Conservation (phyloP, 2,113 vertebrate species). For the Macrotis lagotis region DNA sequence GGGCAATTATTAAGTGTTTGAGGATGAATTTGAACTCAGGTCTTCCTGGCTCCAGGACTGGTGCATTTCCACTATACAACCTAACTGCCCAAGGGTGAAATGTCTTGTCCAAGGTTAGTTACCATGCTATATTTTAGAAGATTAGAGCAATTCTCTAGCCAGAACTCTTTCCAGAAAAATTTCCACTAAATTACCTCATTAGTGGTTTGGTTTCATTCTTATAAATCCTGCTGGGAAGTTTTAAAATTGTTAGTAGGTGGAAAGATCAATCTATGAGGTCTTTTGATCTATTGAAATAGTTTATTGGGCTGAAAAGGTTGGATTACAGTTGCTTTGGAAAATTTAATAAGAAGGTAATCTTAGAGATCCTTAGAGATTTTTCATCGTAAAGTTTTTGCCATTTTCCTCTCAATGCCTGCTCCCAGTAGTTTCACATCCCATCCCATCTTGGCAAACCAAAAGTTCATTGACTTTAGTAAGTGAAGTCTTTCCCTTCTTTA, state of each 20-base stretch:
- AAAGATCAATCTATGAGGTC: not conserved
- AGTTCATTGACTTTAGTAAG: not conserved
- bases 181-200: not conserved
- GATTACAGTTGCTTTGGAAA: not conserved
- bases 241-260: not conserved
- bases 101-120: not conserved
- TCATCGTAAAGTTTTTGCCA: not conserved
- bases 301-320: not conserved
- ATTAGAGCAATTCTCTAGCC: not conserved
- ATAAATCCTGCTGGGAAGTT: not conserved
- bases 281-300: not conserved
- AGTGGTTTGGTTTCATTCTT: not conserved
- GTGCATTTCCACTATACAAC: no score
- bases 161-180: not conserved
- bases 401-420: not conserved
- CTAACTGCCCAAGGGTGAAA: no score
- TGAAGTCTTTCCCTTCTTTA: not conserved
- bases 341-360: not conserved
- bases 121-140: not conserved
- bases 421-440: not conserved
- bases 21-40: no score
- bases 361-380: not conserved
- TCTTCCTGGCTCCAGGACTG: no score
- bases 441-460: no score
- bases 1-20: no score